Percentiles rank a stretch among this genome's conserved stretches.
Evolutionary conservation across 92 coral and sea anemone genomes (phyloP).

Genomic region (Palythoa grandiflora): DNA sequence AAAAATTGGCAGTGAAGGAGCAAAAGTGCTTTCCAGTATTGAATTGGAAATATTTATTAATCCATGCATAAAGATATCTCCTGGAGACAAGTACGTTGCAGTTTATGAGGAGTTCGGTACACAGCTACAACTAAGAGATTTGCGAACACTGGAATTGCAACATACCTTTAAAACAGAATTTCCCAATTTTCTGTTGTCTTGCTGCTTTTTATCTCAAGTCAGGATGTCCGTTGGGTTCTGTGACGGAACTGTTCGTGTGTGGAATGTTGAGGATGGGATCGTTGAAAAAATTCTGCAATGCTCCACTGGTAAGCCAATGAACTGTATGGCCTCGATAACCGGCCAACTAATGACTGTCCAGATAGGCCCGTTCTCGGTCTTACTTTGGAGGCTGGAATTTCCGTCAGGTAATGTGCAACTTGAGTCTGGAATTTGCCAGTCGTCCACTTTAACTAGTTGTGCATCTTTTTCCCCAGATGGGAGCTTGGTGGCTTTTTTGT

Average conservation of each 20-base stretch:
- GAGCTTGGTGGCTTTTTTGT: not conserved
- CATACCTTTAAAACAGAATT: not conserved
- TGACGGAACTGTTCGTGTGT: not conserved
- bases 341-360: not conserved
- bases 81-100: constrained; percentile 5
- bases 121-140: constrained; percentile 1
- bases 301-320: not conserved
- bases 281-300: not conserved
- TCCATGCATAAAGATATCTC: not conserved
- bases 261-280: not conserved
- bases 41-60: not conserved
- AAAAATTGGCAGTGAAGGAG: not conserved
- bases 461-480: not conserved
- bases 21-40: not conserved
- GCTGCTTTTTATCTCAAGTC: not conserved
- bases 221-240: not conserved
- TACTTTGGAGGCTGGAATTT: not conserved
- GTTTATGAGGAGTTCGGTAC: not conserved
- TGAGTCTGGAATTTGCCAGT: not conserved
- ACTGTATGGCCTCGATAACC: not conserved
- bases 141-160: not conserved
- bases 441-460: not conserved
- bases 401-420: not conserved
- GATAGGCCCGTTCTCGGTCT: not conserved
- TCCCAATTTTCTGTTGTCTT: not conserved